Evolutionary conservation across 2,888 invertebrate genomes (phyloP), one percentile per base, ranked within the genome.

Genomic region (Phaedon cochleariae): DNA sequence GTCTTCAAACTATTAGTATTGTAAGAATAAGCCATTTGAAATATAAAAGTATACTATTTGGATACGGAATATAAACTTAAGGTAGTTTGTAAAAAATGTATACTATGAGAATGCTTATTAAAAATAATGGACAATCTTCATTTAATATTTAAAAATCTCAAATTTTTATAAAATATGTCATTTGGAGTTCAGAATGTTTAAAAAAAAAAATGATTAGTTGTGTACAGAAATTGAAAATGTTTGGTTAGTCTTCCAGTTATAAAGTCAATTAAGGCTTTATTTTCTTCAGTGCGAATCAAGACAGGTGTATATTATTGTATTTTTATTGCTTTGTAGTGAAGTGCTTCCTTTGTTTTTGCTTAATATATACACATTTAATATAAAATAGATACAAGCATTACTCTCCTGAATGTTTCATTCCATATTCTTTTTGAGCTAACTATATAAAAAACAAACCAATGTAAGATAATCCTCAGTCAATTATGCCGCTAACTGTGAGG

Each of bases 241-340:
- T 2, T 34, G 2, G 9, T 34, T 7, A 12, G 34, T 34, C 34
- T 34, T 34, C 34, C 41, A 6, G 15, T 4, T 15, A 41, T 4
- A 41, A 10, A 15, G 3, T 2, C 15, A 41, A 2, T n/a, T 41
- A n/a, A 41, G 41, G 41, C 15, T n/a, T n/a, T n/a, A n/a, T n/a
- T n/a, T n/a, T n/a, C n/a, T n/a, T n/a, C n/a, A n/a, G n/a, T n/a
- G n/a, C n/a, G n/a, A n/a, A n/a, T n/a, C n/a, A n/a, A n/a, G n/a
- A n/a, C n/a, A n/a, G n/a, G n/a, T 2, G 34, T 15, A 15, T 41
- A 26, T 20, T 41, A 55, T 41, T 12, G 45, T 57, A 15, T 22
- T 57, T 57, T 10, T 9, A 26, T 26, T 46, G 57, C 57, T 57
- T 46, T n/a, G 45, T 57, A 57, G 48, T 48, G 21, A 7, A 48